phyloP scores from a whole-genome alignment of 2,113 vertebrate genomes.

The Salvelinus sp. region DNA sequence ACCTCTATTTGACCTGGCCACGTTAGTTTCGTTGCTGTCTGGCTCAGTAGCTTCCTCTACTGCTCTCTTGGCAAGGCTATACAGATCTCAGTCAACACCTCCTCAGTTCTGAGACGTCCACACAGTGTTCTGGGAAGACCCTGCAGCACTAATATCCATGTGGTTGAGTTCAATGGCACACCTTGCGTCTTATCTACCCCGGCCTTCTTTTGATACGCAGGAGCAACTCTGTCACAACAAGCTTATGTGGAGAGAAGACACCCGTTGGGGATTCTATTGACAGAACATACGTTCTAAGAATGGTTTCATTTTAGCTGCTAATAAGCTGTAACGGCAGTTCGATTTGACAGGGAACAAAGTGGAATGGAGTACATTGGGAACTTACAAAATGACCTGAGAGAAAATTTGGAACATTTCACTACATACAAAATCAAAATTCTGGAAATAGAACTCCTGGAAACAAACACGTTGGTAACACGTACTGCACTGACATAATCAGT shows the following conservation, averaged over 20 bases:
- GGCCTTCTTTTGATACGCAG: neutral
- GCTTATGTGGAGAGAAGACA: neutral
- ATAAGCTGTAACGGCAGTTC: neutral
- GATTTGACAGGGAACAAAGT: neutral
- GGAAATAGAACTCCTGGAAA: no score
- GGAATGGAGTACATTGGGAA: no score
- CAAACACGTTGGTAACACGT: no score
- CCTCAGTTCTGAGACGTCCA: neutral
- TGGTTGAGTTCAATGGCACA: constrained; percentile 4
- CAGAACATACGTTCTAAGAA: neutral
- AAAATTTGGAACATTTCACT: no score
- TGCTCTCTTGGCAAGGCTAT: neutral
- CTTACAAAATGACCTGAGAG: no score
- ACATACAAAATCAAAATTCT: no score
- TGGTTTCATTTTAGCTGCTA: neutral
- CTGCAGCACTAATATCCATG: neutral
- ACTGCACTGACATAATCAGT: no score
- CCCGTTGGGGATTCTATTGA: neutral
- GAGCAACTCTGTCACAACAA: constrained; percentile 28
- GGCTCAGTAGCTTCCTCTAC: neutral
- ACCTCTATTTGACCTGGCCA: neutral
- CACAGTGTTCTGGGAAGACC: constrained; percentile 7
- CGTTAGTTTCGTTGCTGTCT: neutral
- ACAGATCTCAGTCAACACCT: neutral
- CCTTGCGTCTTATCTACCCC: neutral